Base-by-base conservation (phyloP, 2,888 invertebrate species). In the Torymus tubicola region DNA sequence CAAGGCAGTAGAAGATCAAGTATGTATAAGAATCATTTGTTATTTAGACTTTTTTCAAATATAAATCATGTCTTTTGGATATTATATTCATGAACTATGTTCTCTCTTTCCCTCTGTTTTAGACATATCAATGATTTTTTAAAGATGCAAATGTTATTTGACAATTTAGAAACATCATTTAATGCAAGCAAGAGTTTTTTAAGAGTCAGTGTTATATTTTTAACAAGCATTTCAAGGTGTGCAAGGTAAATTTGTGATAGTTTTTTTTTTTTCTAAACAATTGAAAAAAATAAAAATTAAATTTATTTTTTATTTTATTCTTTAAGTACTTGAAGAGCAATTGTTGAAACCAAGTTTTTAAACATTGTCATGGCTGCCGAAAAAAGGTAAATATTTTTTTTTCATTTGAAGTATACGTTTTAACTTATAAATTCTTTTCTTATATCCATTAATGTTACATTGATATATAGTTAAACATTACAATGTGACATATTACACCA, bases 61-160 rank as follows among this genome's bases (percentile, higher is more conserved):
- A 31, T 31, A 31, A 31, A 5, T 31, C 42, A 42, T 42, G 8
- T 1, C 42, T 42, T 42, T 42, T 42, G 42, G 42, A 4, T 42
- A 42, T 42, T 42, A 5, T 42, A 42, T 8, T 42, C 42, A 42
- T 42, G 42, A 42, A 42, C 42, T 18, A 10, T 58, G 21, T 8
- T 50, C 10, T 50, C 14, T 52, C 67, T 55, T 55, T 67, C n/a
- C 18, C 42, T 42, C 42, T 69, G 18, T 75, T 80, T 52, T 55
- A 75, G 75, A 55, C 57, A 75, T 80, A 71, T 55, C 14, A 21
- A 71, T 21, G n/a, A 55, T 80, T 55, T 61, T 61, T 5, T 67
- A 60, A 80, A 75, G 64, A 80, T 80, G 75, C 67, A 50, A 78
- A 61, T 78, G 57, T 21, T 11, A 58, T 78, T 78, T 77, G 12